Percentiles rank a stretch among this genome's conserved stretches.
Conservation (phyloP, 2,797 vertebrate genomes). For the Chelmon rostratus region DNA sequence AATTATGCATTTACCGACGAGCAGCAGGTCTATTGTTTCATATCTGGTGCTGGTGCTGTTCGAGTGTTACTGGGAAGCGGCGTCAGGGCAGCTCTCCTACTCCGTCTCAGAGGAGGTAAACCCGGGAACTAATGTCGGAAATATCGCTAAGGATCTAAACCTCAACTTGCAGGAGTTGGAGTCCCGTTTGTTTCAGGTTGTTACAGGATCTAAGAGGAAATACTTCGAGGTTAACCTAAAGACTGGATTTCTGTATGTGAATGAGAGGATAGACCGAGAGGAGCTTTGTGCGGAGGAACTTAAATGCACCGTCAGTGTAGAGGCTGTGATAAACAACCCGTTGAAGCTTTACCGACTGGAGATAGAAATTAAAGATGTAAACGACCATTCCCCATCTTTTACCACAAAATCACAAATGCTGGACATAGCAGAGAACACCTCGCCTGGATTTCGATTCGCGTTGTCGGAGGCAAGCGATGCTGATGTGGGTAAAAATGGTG, state of each 20-base stretch:
- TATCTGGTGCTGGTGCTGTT: constrained; percentile 39
- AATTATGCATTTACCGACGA: constrained; percentile 43
- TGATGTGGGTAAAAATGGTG: constrained; percentile 75
- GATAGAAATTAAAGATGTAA: constrained; percentile 72
- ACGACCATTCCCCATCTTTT: constrained; percentile 75
- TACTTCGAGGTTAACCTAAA: constrained; percentile 82
- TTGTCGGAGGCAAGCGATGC: constrained; percentile 73
- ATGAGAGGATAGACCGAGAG: constrained; percentile 81
- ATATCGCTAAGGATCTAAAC: constrained; percentile 80
- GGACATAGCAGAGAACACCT: constrained; percentile 59
- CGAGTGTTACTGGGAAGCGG: constrained; percentile 33
- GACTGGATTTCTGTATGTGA: constrained; percentile 76
- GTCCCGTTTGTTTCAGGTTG: constrained; percentile 66
- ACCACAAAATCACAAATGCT: constrained; percentile 42
- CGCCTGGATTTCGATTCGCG: constrained; percentile 72
- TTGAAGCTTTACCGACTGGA: constrained; percentile 73
- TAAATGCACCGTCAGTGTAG: constrained; percentile 73
- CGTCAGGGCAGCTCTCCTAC: constrained; percentile 75
- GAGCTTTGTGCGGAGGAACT: constrained; percentile 72
- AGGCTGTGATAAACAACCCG: constrained; percentile 73
- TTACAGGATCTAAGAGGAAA: constrained; percentile 64
- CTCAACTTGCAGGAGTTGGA: constrained; percentile 72
- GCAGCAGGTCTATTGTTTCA: constrained; percentile 11
- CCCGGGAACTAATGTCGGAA: constrained; percentile 70
- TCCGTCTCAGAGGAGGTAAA: constrained; percentile 76